A percentile compares a stretch with the other conserved stretches of the same genome.
These are phyloP conservation scores for Anabacerthia variegaticeps DNA, from an alignment of 2,797 vertebrate species.

Conservation along the genomic window DNA sequence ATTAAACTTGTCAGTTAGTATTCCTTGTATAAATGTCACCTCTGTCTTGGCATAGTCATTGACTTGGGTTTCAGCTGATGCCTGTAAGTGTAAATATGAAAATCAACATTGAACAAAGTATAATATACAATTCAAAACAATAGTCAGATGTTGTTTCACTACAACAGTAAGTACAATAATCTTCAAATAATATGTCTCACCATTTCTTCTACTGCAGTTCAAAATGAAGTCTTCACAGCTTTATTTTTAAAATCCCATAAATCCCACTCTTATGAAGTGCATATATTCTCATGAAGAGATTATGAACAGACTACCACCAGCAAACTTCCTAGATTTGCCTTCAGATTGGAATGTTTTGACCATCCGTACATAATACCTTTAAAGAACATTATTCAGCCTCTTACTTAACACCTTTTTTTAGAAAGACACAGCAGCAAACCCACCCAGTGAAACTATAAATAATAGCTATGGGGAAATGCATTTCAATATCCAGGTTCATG, in stretches of 20 bases:
- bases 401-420: neutral
- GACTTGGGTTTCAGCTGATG: neutral
- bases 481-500: neutral
- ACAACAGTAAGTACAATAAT: neutral
- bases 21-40: neutral
- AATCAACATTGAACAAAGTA: neutral
- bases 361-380: neutral
- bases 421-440: neutral
- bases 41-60: neutral
- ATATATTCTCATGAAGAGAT: neutral
- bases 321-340: neutral
- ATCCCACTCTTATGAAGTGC: neutral
- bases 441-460: neutral
- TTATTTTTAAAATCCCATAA: neutral
- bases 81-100: neutral
- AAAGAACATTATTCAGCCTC: neutral
- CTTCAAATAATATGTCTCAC: neutral
- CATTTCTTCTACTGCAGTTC: neutral
- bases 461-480: neutral
- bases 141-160: neutral
- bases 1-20: neutral
- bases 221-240: neutral
- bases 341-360: neutral
- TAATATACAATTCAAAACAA: neutral
- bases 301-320: neutral